Evolutionary conservation across 2,888 invertebrate species (phyloP).

Genomic region (Xestia ashworthii): DNA sequence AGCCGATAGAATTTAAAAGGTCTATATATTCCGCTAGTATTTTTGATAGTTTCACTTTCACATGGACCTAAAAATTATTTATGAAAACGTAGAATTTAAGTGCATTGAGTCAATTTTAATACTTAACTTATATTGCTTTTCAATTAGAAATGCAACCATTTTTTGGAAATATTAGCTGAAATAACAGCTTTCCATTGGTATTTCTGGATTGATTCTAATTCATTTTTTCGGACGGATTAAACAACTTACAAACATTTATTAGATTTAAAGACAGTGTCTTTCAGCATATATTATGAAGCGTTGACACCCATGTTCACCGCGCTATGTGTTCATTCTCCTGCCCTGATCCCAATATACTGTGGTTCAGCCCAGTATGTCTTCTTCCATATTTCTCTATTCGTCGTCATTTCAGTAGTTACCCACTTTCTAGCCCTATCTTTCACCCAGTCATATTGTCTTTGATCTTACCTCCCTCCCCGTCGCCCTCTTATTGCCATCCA

Average conservation of each 20-base stretch:
- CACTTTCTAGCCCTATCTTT: not conserved
- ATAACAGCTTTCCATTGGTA: not conserved
- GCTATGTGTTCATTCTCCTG: not conserved
- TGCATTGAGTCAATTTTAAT: not conserved
- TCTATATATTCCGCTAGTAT: constrained; percentile 10
- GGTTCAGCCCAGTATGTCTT: not conserved
- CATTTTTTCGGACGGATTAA: not conserved
- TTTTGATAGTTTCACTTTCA: constrained; percentile 1
- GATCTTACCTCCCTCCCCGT: no score
- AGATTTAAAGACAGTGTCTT: not conserved
- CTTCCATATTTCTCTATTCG: not conserved
- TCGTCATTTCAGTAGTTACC: not conserved
- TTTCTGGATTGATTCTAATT: not conserved
- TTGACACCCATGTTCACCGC: not conserved
- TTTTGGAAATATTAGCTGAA: not conserved
- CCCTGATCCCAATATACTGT: not conserved
- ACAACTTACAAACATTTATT: not conserved
- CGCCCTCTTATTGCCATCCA: not conserved
- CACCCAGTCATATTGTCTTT: not conserved
- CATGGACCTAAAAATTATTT: not conserved
- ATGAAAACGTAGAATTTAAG: not conserved
- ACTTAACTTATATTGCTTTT: not conserved
- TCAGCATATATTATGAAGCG: not conserved
- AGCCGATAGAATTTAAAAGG: constrained; percentile 35
- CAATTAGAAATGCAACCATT: not conserved